Evolutionary conservation across 2,113 vertebrate genomes (phyloP).

Genomic region (Excalfactoria chinensis): DNA sequence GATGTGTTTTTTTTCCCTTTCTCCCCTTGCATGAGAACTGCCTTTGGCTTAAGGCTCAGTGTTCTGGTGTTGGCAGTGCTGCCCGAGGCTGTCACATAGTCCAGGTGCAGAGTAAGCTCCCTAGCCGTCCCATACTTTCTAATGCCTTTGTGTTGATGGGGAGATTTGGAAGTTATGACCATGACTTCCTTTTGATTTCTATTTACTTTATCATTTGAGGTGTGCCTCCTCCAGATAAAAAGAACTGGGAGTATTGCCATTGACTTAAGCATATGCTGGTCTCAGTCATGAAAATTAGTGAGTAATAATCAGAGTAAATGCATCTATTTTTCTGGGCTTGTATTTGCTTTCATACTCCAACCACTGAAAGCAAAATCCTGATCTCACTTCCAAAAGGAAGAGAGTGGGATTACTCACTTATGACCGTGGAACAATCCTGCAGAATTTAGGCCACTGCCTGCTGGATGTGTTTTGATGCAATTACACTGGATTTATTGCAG

Average conservation of each 20-base stretch:
- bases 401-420: background rate
- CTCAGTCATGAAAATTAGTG: background rate
- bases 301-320: background rate
- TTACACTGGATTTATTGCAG: background rate
- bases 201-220: background rate
- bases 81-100: background rate
- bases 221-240: background rate
- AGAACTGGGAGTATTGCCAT: background rate
- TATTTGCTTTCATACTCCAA: background rate
- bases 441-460: constrained; percentile 47
- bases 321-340: rapidly evolving
- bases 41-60: background rate
- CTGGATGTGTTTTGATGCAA: constrained; percentile 25
- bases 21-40: background rate
- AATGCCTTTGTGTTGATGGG: background rate
- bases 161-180: background rate
- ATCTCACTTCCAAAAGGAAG: background rate
- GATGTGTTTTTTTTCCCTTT: background rate
- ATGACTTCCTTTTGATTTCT: background rate
- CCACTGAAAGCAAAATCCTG: background rate
- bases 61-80: background rate
- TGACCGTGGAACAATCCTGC: background rate
- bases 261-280: background rate
- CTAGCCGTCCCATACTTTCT: background rate
- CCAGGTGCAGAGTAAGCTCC: background rate